Percentiles rank a stretch among this genome's conserved stretches.
phyloP scores from a whole-genome alignment of 37 sponge, comb jelly and placozoan species.

The Hexactinellida sp. region DNA sequence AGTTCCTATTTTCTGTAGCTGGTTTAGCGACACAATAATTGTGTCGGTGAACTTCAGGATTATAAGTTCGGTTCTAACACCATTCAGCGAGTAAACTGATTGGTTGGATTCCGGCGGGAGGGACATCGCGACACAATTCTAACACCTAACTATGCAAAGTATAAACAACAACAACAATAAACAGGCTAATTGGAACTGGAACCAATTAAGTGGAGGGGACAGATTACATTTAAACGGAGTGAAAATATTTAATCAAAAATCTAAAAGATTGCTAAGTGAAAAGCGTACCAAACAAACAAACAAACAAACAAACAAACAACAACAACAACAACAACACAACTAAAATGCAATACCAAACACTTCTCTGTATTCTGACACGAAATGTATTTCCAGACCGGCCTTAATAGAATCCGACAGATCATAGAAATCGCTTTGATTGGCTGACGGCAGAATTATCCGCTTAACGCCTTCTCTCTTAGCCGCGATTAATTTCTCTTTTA shows the following conservation, averaged over 20 bases:
- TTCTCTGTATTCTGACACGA: conserved; percentile 61
- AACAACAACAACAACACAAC: not conserved
- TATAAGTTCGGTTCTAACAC: not conserved
- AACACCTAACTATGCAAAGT: not conserved
- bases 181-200: not conserved
- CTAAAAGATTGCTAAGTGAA: not conserved
- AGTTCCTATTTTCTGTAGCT: not conserved
- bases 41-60: not conserved
- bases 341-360: conserved; percentile 38
- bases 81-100: not conserved
- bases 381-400: conserved; percentile 75
- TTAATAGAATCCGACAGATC: conserved; percentile 70
- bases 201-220: no score
- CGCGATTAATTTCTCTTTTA: conserved; percentile 93
- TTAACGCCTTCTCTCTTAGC: conserved; percentile 76
- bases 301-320: conserved; percentile 14
- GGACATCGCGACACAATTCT: not conserved
- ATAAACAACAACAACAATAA: not conserved
- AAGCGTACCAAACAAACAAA: not conserved
- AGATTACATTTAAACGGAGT: no score
- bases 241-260: no score
- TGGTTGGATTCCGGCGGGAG: not conserved
- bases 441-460: conserved; percentile 57
- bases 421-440: conserved; percentile 68
- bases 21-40: not conserved